Evolutionary conservation across 2,797 vertebrate genomes (phyloP), one percentile per base, ranked within the genome.

Genomic region (Aphelocoma californica): DNA sequence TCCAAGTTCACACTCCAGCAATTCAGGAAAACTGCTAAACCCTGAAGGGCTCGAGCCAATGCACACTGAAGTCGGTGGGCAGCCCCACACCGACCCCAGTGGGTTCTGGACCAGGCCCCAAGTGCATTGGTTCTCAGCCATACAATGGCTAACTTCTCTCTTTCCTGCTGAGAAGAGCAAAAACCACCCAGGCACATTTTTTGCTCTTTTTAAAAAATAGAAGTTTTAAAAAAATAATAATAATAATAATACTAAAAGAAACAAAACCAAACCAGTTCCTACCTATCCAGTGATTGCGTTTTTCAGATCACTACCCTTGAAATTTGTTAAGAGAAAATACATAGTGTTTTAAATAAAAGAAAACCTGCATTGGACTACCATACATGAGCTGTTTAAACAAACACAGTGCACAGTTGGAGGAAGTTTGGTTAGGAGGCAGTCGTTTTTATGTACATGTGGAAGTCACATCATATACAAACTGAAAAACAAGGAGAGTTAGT

Each of bases 341-440:
- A 95, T 98, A 98, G 97, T 98, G 98, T 98, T 97, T 98, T 98
- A 98, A 98, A 98, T 97, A 97, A 97, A 98, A 98, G 97, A 97
- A 97, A 98, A 97, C 94, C 92, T 97, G 97, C 90, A 97, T 97
- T 81, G 67, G 97, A 98, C 98, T 98, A 98, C 98, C 98, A 98
- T 97, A 98, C 93, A 95, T 97, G 98, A 97, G 96, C 97, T 97
- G 97, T 97, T 98, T 95, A 71, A 98, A 98, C 96, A 88, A 96
- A 97, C 97, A 98, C 98, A 98, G 98, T 99, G 98, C 98, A 99
- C 98, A 97, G 96, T 96, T 97, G 98, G 98, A 99, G 98, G 98
- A 98, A 98, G 98, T 98, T 93, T 98, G 98, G 97, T 98, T 98
- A 97, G 97, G 96, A 97, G 29, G 75, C 97, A 98, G 97, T 97